Percentiles rank a stretch among this genome's conserved stretches.
These are phyloP conservation scores for Andrena trimmerana DNA, from an alignment of 2,888 invertebrate genomes.

Conservation along the genomic window DNA sequence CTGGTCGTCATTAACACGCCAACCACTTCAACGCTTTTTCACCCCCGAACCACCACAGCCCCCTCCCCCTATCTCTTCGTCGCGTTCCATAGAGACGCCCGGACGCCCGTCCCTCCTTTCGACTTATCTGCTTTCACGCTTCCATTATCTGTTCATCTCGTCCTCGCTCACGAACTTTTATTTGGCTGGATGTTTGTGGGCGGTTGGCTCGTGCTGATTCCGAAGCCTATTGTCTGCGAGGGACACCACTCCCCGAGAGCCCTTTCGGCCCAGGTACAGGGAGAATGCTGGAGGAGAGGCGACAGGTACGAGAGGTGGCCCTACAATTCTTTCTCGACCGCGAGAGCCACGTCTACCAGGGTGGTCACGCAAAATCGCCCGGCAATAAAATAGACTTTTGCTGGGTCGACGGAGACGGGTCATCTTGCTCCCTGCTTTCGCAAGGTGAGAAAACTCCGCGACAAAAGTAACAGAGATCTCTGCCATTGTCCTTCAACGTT, in stretches of 20 bases:
- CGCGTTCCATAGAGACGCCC: not conserved
- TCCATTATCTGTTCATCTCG: constrained; percentile 54
- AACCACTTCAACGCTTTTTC: constrained; percentile 32
- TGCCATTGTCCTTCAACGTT: constrained; percentile 54
- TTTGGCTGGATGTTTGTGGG: constrained; percentile 50
- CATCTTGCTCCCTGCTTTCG: not conserved
- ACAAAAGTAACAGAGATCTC: constrained; percentile 47
- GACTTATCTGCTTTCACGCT: constrained; percentile 47
- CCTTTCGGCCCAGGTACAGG: constrained; percentile 47
- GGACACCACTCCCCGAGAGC: constrained; percentile 9
- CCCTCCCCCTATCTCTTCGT: not conserved
- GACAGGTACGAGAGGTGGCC: constrained; percentile 42
- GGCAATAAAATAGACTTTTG: constrained; percentile 58
- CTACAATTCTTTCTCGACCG: constrained; percentile 41
- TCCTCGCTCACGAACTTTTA: constrained; percentile 26
- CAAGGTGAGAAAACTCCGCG: constrained; percentile 61
- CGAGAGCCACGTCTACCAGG: constrained; percentile 28
- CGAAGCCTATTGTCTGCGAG: constrained; percentile 54
- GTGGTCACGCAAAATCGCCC: constrained; percentile 65
- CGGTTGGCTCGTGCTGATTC: constrained; percentile 60
- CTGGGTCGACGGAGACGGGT: not conserved
- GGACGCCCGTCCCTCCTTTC: constrained; percentile 18
- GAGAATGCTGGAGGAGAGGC: constrained; percentile 29
- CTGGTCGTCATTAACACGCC: constrained; percentile 51
- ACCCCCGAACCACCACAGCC: not conserved